Evolutionary conservation across 2,888 invertebrate genomes (phyloP).

Genomic region (Noctua janthina): DNA sequence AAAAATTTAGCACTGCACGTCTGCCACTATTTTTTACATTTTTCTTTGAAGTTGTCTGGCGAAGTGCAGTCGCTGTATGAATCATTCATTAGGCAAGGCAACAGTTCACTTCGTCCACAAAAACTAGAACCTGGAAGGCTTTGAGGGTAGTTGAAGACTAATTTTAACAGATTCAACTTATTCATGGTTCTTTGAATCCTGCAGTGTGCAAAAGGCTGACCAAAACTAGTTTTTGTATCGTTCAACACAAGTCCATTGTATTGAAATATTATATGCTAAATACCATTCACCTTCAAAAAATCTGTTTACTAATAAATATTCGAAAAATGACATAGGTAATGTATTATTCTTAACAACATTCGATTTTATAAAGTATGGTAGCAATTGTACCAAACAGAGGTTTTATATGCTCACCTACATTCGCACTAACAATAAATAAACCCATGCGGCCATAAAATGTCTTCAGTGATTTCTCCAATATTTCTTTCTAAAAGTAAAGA

Average conservation of each 20-base stretch:
- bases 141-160: constrained; percentile 4
- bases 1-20: constrained; percentile 38
- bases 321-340: background rate
- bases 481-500: constrained; percentile 61
- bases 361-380: background rate
- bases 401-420: constrained; percentile 29
- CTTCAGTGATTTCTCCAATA: constrained; percentile 61
- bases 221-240: background rate
- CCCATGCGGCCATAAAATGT: constrained; percentile 28
- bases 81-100: constrained; percentile 54
- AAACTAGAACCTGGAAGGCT: constrained; percentile 20
- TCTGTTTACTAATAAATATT: background rate
- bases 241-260: background rate
- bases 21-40: constrained; percentile 31
- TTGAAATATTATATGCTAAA: constrained; percentile 6
- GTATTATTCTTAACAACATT: background rate
- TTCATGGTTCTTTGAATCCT: background rate
- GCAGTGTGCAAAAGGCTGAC: background rate
- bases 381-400: background rate
- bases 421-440: constrained; percentile 23
- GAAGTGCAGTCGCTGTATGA: constrained; percentile 35
- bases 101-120: constrained; percentile 43
- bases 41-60: constrained; percentile 34
- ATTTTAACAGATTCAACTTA: constrained; percentile 8
- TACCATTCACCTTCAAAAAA: constrained; percentile 1